Percentiles rank a stretch among this genome's conserved stretches.
These are phyloP conservation scores for Nephrotoma flavescens DNA, from an alignment of 2,888 invertebrate species.

Conservation along the genomic window DNA sequence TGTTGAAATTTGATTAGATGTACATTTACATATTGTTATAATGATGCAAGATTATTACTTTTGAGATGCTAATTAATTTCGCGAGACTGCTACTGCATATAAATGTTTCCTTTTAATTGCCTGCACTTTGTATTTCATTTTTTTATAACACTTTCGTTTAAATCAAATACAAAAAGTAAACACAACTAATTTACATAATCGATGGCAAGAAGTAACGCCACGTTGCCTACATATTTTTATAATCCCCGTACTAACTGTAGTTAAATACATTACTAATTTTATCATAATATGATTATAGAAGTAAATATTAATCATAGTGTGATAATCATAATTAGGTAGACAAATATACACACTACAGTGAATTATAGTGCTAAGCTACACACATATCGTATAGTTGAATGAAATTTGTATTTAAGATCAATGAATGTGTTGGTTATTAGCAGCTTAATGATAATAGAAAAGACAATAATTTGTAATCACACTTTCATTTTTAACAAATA, in stretches of 20 bases:
- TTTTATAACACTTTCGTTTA: neutral
- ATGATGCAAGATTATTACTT: neutral
- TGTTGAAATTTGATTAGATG: neutral
- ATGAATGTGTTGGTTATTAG: neutral
- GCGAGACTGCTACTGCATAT: neutral
- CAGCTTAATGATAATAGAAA: neutral
- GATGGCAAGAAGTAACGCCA: too few relatives aligned
- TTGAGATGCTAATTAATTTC: neutral
- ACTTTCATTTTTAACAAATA: neutral
- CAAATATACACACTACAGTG: neutral
- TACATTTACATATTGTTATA: neutral
- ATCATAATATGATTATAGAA: neutral
- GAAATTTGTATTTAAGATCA: neutral
- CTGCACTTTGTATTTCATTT: neutral
- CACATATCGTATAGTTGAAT: neutral
- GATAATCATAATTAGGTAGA: neutral
- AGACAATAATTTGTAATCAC: neutral
- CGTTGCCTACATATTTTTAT: too few relatives aligned
- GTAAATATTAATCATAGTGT: neutral
- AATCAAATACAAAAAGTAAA: too few relatives aligned
- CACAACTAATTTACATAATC: too few relatives aligned
- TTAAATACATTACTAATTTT: too few relatives aligned
- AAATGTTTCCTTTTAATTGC: neutral
- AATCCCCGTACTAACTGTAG: too few relatives aligned
- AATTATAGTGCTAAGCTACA: neutral